phyloP scores from a whole-genome alignment of 2,113 vertebrate species.

The Ursus arctos region DNA sequence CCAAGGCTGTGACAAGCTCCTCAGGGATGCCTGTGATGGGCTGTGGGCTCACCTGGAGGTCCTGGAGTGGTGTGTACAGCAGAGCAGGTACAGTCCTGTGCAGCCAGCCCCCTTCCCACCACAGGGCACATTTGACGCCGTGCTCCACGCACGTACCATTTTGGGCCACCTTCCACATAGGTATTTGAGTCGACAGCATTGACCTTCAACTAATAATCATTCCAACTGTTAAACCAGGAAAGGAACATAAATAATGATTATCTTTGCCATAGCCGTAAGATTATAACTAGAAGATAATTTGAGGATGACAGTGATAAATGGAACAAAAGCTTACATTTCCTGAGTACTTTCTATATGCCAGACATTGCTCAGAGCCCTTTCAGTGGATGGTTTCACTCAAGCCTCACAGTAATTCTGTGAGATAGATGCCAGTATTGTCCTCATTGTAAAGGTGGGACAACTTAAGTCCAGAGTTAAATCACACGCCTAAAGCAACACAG shows the following conservation, averaged over 20 bases:
- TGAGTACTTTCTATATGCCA: not conserved
- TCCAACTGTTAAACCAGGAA: not conserved
- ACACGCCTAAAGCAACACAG: not conserved
- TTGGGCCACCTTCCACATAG: not conserved
- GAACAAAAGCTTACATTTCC: not conserved
- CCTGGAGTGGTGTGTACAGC: conserved; percentile 95
- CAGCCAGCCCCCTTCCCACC: not conserved
- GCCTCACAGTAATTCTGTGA: not conserved
- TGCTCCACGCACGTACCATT: not conserved
- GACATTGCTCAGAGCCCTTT: not conserved
- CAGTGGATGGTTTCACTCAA: not conserved
- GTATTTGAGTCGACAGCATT: not conserved
- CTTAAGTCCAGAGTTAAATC: not conserved
- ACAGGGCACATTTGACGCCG: not conserved
- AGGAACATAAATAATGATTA: conserved; percentile 22
- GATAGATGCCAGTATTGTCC: not conserved
- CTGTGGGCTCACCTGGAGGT: conserved; percentile 94
- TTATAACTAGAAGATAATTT: not conserved
- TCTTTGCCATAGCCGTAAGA: not conserved
- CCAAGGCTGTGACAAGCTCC: conserved; percentile 90
- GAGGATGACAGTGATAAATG: not conserved
- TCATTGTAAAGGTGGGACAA: conserved; percentile 12
- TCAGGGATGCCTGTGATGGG: conserved; percentile 94
- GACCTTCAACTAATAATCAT: not conserved
- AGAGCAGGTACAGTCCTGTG: conserved; percentile 89